Evolutionary conservation across 2,797 vertebrate species (phyloP), one percentile per base, ranked within the genome.

Genomic region (Sebastolobus alascanus): DNA sequence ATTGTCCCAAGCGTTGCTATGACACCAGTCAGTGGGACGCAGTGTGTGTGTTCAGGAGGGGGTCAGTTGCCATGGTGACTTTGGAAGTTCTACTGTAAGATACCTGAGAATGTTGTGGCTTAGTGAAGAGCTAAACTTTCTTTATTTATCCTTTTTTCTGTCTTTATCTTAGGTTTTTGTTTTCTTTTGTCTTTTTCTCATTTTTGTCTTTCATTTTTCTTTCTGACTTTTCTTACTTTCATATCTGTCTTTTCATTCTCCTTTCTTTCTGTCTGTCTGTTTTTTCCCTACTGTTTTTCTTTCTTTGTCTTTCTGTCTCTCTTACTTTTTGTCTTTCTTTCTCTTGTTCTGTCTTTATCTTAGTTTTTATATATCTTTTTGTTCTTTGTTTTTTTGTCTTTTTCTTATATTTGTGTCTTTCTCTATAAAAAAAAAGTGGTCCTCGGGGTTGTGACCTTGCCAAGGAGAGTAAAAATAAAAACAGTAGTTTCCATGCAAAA

Each of bases 1-100:
- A 89, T 92, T 92, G 92, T 92, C 78, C 75, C 2, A 0, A 11
- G 54, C 6, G 90, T 94, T 94, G 87, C 90, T 59, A 93, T 94
- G 92, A 87, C 85, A 68, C 76, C 91, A 78, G 73, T 84, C 91
- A 79, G 71, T 84, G 68, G 65, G 86, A 52, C 20, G 8, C 50
- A 52, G 59, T 73, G 75, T 37, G 43, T 69, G 74, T 63, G 69
- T 18, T 71, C 35, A 72, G 10, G 37, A 59, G 37, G 35, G 18
- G 81, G 65, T 55, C 73, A 29, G 94, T 94, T 91, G 77, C 89
- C 84, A 92, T 91, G 88, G 93, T 63, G 77, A 88, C 66, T 46
- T 80, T 84, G 52, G 66, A 89, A 83, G 72, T 58, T 77, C 8
- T 72, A 33, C 22, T 58, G 50, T 79, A 77, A 83, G 82, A 89